A percentile compares a stretch with the other conserved stretches of the same genome.
These are phyloP conservation scores for Gymnothorax javanicus DNA, from an alignment of 2,797 vertebrate species.

Conservation along the genomic window DNA sequence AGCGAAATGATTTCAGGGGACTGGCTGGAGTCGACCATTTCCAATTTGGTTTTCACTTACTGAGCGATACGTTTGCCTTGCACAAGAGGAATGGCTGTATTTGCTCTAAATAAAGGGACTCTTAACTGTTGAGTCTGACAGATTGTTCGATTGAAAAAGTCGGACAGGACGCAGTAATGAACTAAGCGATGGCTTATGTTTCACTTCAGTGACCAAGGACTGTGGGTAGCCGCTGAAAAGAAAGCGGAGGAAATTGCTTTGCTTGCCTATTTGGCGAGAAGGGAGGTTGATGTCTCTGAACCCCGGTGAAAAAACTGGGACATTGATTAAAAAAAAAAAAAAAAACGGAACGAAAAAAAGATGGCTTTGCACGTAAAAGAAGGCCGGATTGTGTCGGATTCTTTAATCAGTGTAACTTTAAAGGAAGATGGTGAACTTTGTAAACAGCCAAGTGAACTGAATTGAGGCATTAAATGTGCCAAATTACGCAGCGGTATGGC, in stretches of 20 bases:
- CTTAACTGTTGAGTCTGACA: constrained; percentile 34
- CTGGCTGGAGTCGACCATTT: constrained; percentile 97
- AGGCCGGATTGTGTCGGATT: constrained; percentile 58
- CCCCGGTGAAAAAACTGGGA: constrained; percentile 43
- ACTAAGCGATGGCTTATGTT: constrained; percentile 44
- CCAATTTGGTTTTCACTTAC: constrained; percentile 97
- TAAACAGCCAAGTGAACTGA: constrained; percentile 22
- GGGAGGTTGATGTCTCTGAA: constrained; percentile 29
- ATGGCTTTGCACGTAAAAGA: constrained; percentile 73
- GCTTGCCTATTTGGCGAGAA: constrained; percentile 66
- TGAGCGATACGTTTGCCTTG: constrained; percentile 62
- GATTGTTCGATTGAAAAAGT: constrained; percentile 33
- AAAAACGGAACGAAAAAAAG: constrained; percentile 50
- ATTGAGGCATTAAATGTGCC: constrained; percentile 62
- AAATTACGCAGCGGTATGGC: constrained; percentile 59
- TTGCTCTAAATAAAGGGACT: constrained; percentile 27
- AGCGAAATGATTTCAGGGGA: constrained; percentile 98
- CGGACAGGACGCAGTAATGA: constrained; percentile 32
- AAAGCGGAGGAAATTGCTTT: constrained; percentile 64
- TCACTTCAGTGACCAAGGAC: constrained; percentile 33
- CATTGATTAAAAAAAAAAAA: neutral
- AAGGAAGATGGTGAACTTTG: constrained; percentile 58
- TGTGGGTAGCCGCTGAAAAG: constrained; percentile 25
- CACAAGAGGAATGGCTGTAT: constrained; percentile 23
- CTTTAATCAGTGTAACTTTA: constrained; percentile 52